A percentile compares a stretch with the other conserved stretches of the same genome.
Conservation (phyloP, 23 tunicate genomes). For the Styela plicata region DNA sequence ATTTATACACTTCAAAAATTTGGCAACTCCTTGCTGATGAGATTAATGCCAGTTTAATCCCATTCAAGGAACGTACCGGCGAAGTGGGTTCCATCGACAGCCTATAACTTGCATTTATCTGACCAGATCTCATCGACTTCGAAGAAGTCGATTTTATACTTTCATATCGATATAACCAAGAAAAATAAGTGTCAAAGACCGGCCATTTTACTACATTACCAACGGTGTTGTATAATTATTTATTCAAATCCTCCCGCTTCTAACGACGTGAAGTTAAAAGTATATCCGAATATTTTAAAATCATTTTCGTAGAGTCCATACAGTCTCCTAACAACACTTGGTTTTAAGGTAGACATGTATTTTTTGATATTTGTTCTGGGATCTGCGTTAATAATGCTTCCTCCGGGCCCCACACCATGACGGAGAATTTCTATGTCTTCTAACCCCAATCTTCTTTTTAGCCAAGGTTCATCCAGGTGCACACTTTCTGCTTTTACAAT, state of each 20-base stretch:
- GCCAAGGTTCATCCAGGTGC: slow-evolving; percentile 23
- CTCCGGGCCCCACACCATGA: slow-evolving; percentile 4
- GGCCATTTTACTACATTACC: too few relatives aligned
- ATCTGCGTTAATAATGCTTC: slow-evolving; percentile 18
- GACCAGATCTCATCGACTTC: too few relatives aligned
- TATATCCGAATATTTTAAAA: slow-evolving; percentile 25
- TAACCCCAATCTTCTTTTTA: background rate
- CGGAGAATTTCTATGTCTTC: slow-evolving; percentile 1
- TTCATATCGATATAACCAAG: too few relatives aligned
- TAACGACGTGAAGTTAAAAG: slow-evolving; percentile 6
- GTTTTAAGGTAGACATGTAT: slow-evolving; percentile 3
- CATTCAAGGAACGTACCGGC: too few relatives aligned
- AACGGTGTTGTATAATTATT: too few relatives aligned
- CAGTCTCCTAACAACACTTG: slow-evolving; percentile 7
- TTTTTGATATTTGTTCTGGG: slow-evolving; percentile 8
- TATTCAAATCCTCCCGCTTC: slow-evolving; percentile 31
- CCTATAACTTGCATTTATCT: too few relatives aligned
- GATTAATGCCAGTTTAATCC: too few relatives aligned
- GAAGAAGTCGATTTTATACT: too few relatives aligned
- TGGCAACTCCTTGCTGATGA: too few relatives aligned
- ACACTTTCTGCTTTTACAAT: slow-evolving; percentile 26
- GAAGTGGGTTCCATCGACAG: too few relatives aligned
- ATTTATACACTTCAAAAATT: too few relatives aligned
- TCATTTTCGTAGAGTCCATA: slow-evolving; percentile 14
- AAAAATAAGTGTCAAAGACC: too few relatives aligned